Evolutionary conservation across 2,888 invertebrate species (phyloP), one percentile per base, ranked within the genome.

Genomic region (Parnassius apollo): DNA sequence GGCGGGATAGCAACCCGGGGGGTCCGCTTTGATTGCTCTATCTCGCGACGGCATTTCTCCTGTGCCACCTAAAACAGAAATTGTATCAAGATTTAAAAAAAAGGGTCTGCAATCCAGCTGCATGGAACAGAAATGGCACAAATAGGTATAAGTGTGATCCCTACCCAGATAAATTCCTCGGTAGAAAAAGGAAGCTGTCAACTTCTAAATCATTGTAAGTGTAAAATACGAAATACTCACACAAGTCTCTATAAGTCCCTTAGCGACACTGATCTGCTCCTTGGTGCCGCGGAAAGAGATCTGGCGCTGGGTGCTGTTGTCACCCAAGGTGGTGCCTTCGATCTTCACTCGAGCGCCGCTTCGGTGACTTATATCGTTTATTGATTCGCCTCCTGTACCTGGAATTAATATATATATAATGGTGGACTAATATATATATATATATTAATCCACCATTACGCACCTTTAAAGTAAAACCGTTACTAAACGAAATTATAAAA

Each of bases 301-400:
- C 57, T 83, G 80, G 4, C 90, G 78, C 60, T 78, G 74, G 1
- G 71, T 66, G 25, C 65, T 72, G 46, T 68, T 74, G 64, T 83
- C 84, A 1, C 70, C 69, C 0, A 65, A 64, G 1, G 67, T 51
- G 0, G 70, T 49, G 0, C 87, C 86, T 44, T 96, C 89, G n/a
- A 96, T 80, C 67, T 92, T 94, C 2, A 97, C 88, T 69, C 95
- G 95, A 0, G 97, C 96, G 65, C 95, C 94, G 10, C 97, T 96
- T 12, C 90, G 82, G 69, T 94, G 93, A 64, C 94, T 94, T 61
- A 98, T 96, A 54, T 94, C 93, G 58, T 93, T 93, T 59, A 97
- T 94, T 52, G 91, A 94, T 60, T 95, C 95, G 1, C 96, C 97
- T 59, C 94, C 94, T 57, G 94, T 87, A 1, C 96, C 92, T 93